Base-by-base conservation (phyloP, 1,140 invertebrate species). In the Adoxophyes honmai region DNA sequence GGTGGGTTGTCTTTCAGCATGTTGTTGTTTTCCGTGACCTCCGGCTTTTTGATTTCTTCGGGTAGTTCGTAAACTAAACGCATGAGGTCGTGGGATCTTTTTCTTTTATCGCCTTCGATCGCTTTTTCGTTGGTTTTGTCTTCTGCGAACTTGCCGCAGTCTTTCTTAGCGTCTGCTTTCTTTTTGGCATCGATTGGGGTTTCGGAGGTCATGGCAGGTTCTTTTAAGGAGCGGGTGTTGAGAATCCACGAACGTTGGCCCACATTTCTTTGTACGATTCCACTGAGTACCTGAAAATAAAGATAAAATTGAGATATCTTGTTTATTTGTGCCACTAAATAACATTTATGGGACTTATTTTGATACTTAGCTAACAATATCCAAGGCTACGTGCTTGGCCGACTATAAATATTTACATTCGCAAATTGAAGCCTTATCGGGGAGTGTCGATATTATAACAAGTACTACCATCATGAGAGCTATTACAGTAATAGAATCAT, bases 1-100 rank as follows among this genome's bases (percentile, higher is more conserved):
- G 85, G 82, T 68, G 85, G 85, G 68, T 82, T 84, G 44, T 88
- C 85, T 68, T 88, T 86, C 16, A 85, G 61, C 82, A 88, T 85
- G 42, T 81, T 84, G 68, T 78, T 81, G 35, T 82, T 82, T 66
- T 78, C 76, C 28, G 64, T 66, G 52, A 67, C 55, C 35, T 65
- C 67, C 42, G 58, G 65, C 59, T 42, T 78, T 51, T 60, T 70
- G 58, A 78, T 64, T 13, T 89, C 86, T 52, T 78, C 78, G 9
- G 87, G 88, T 51, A 89, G 60, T 64, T 90, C 88, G 53, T 90
- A 90, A 0, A 89, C 86, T 28, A 89, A 62, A 44, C 84, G 75
- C 78, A 90, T 88, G n/a, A 90, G 75, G 59, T 90, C 87, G 33
- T 86, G 77, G n/a, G 87, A 81, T 10, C 72, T 64, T 70, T 71